Percentiles rank a stretch among this genome's conserved stretches.
Conservation (phyloP, 2,113 vertebrate genomes). For the Nymphicus hollandicus region DNA sequence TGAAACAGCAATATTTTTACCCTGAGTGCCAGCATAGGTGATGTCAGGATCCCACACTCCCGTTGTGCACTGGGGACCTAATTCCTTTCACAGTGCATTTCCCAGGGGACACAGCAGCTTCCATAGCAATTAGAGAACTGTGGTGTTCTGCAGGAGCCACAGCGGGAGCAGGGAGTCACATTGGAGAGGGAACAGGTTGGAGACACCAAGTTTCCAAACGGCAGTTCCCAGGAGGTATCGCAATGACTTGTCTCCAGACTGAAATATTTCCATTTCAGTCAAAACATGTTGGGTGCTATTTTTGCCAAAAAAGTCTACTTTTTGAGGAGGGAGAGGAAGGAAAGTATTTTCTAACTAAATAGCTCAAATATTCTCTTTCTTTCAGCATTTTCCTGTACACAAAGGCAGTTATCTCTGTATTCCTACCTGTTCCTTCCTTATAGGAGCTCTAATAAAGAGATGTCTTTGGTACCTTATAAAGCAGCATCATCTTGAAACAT, state of each 20-base stretch:
- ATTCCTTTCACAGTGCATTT: background rate
- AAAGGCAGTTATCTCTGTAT: background rate
- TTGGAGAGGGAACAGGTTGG: background rate
- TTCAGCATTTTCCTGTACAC: background rate
- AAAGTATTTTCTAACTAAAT: slow-evolving; percentile 21
- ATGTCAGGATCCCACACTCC: background rate
- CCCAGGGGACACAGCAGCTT: accelerated
- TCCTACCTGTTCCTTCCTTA: background rate
- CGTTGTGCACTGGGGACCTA: accelerated
- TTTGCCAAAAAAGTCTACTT: slow-evolving; percentile 7
- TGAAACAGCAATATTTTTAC: background rate
- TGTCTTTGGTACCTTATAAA: background rate
- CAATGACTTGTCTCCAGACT: background rate
- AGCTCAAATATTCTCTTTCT: background rate
- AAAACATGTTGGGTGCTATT: slow-evolving; percentile 3
- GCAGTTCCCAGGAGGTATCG: background rate
- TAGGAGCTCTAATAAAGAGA: background rate
- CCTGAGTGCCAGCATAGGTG: background rate
- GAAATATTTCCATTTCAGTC: slow-evolving; percentile 39
- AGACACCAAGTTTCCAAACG: background rate
- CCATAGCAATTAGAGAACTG: accelerated
- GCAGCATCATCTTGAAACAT: background rate
- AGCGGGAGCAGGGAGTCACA: accelerated
- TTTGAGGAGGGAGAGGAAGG: background rate
- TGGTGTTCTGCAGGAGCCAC: background rate